Conservation (phyloP, 2,797 vertebrate species). For the Luscinia luscinia region DNA sequence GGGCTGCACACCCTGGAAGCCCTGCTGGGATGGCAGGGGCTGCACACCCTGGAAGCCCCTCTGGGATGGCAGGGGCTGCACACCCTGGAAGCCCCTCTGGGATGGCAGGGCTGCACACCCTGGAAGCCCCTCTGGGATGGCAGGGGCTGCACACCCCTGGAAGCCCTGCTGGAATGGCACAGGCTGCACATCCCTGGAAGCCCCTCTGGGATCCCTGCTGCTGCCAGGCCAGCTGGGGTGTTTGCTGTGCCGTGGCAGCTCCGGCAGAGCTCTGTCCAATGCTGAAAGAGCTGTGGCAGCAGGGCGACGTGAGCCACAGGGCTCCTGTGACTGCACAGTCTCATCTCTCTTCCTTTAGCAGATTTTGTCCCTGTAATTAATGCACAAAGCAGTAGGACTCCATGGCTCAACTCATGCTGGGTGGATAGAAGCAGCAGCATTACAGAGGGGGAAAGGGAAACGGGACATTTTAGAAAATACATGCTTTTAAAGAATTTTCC, state of each 20-base stretch:
- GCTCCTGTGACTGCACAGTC: neutral
- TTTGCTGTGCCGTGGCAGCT: neutral
- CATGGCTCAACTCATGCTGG: neutral
- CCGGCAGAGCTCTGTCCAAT: neutral
- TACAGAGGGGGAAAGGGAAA: neutral
- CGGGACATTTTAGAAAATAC: neutral
- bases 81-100: neutral
- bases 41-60: neutral
- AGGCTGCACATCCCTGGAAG: neutral
- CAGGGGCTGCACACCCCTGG: accelerated
- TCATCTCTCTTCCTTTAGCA: neutral
- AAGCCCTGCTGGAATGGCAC: neutral
- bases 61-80: neutral
- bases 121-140: too few species aligned
- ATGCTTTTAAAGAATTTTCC: neutral
- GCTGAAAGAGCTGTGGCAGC: neutral
- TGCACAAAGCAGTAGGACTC: neutral
- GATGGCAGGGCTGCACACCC: too few species aligned
- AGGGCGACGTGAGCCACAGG: accelerated
- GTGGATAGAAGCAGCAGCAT: neutral
- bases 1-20: neutral
- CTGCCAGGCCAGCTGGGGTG: neutral
- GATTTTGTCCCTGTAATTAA: neutral
- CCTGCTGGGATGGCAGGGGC: neutral
- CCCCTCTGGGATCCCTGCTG: neutral